Evolutionary conservation across 2,113 vertebrate species (phyloP), one percentile per base, ranked within the genome.

Genomic region (Canis aureus): DNA sequence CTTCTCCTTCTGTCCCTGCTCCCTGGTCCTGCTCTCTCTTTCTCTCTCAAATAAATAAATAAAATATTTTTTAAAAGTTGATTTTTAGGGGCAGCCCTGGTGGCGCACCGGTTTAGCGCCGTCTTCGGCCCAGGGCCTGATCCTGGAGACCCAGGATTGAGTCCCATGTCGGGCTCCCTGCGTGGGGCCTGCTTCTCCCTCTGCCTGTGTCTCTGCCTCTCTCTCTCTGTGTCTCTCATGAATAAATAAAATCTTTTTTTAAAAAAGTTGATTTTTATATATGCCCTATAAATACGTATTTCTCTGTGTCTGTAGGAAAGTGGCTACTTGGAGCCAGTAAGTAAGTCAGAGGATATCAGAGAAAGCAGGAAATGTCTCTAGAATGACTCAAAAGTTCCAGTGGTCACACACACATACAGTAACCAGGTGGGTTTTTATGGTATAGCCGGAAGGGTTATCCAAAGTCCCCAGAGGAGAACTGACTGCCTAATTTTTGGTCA

Each of bases 291-390:
- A 79, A 73, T 93, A 76, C 35, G 38, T 76, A 35, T 95, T 60
- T 84, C 82, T 78, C 2, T 92, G 29, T 78, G 32, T 89, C 19
- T 84, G 17, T 60, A 29, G 27, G 51, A 43, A 91, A 74, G 13
- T 74, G 64, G 71, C 19, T 38, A 20, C 38, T 76, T 57, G 38
- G 38, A 64, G 57, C 35, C 35, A 29, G 55, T 23, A 59, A 66
- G 53, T 74, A 19, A 92, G 22, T 35, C 62, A 80, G 62, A 80
- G n/a, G 23, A 20, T 49, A 17, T 76, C 64, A 86, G 71, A 81
- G 73, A 86, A 92, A 94, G n/a, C 66, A 89, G 22, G 57, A 92
- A 86, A 15, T 81, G 8, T 94, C 55, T n/a, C n/a, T 82, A 89
- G 82, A 91, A 64, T 74, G 81, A 73, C 20, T 27, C 20, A 29